Evolutionary conservation across 2,888 invertebrate genomes (phyloP).

Genomic region (Scaptodrosophila latifasciaeformis): DNA sequence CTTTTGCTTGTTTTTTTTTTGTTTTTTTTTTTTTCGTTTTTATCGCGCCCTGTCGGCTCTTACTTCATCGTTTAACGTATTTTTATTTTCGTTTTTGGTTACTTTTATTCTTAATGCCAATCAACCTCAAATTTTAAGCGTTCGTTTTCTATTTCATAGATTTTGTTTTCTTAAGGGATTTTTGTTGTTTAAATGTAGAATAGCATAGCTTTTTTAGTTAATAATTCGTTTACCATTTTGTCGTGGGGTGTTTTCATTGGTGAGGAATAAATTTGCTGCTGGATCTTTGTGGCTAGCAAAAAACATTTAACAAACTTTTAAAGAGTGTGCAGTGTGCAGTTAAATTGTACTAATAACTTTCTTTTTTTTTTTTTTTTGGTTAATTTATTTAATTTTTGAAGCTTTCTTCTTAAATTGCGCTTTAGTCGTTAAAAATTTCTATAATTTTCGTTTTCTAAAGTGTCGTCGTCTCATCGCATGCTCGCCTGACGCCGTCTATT

Average conservation of each 20-base stretch:
- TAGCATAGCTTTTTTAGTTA: conserved; percentile 44
- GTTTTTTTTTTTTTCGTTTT: conserved; percentile 31
- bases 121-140: conserved; percentile 71
- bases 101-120: conserved; percentile 68
- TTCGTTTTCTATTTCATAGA: conserved; percentile 54
- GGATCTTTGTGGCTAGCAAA: conserved; percentile 36
- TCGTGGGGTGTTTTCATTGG: conserved; percentile 4
- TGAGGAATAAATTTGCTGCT: conserved; percentile 62
- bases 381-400: conserved; percentile 19
- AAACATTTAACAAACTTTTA: conserved; percentile 66
- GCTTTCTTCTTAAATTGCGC: conserved; percentile 16
- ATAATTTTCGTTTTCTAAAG: conserved; percentile 9
- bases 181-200: conserved; percentile 52
- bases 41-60: conserved; percentile 72
- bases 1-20: conserved; percentile 30
- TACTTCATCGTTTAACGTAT: conserved; percentile 59
- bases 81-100: conserved; percentile 31
- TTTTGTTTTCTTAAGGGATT: conserved; percentile 31
- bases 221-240: conserved; percentile 71
- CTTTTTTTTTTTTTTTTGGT: conserved; percentile 20
- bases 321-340: conserved; percentile 69
- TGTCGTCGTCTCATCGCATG: too few relatives aligned
- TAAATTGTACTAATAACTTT: conserved; percentile 66
- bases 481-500: too few relatives aligned
- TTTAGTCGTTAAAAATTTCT: conserved; percentile 27